phyloP scores from a whole-genome alignment of 2,888 invertebrate species.

The Nymphalis urticae region DNA sequence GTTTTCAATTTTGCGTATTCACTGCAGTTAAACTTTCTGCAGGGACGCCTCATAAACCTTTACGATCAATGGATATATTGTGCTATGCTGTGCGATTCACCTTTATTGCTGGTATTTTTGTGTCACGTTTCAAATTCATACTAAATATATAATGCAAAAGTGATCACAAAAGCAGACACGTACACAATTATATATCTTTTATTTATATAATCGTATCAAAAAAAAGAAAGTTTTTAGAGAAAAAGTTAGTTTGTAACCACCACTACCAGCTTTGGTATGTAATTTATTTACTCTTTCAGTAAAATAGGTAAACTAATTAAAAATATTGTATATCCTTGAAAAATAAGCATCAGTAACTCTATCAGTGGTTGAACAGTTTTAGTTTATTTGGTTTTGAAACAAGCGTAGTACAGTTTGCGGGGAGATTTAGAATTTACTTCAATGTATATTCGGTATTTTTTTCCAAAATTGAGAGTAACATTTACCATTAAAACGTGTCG shows the following conservation, averaged over 20 bases:
- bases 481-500: not conserved
- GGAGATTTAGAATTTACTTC: not conserved
- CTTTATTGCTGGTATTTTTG: too few species aligned
- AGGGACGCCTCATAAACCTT: not conserved
- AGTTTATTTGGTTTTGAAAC: conserved; percentile 10
- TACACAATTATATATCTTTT: too few species aligned
- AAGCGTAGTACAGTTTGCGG: conserved; percentile 4
- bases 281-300: too few species aligned
- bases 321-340: not conserved
- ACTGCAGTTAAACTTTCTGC: conserved; percentile 4
- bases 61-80: not conserved
- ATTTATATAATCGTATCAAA: too few species aligned
- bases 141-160: too few species aligned
- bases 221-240: too few species aligned
- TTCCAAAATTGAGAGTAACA: not conserved
- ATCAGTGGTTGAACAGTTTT: not conserved
- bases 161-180: too few species aligned
- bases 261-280: too few species aligned
- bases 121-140: too few species aligned
- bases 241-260: too few species aligned
- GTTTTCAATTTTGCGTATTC: conserved; percentile 3
- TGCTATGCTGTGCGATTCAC: not conserved
- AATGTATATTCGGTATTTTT: conserved; percentile 2
- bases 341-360: not conserved
- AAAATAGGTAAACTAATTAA: too few species aligned